Base-by-base conservation (phyloP, 2,797 vertebrate genomes). In the Urosaurus nigricauda region DNA sequence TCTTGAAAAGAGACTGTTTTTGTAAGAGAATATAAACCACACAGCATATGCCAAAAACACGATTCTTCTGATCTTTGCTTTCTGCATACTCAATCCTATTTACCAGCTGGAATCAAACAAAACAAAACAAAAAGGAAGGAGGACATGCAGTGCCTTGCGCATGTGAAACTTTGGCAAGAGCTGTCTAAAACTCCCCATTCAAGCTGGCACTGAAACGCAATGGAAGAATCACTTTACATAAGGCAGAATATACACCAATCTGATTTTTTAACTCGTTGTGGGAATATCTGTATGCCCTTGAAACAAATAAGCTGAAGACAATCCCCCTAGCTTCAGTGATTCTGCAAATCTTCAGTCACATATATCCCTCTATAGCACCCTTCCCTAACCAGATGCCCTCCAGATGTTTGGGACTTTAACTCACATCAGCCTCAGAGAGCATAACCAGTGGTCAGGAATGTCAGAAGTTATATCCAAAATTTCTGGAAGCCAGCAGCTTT, bases 211-310 rank as follows among this genome's bases (percentile, higher is more conserved):
- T 90, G 91, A 94, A 93, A 94, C 88, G 87, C 14, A 53, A 37
- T 91, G 87, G 89, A 68, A 87, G 47, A 93, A 93, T 92, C 90
- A 84, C 85, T 93, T 94, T 94, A 47, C 17, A 8, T 94, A 87
- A 87, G 79, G 88, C 93, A 91, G 91, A 68, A 43, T 89, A 89
- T 91, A 90, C 86, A 90, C 91, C 88, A 85, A 90, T 88, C 47
- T 82, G 81, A 89, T 93, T 32, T 68, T 58, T 89, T 87, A 92
- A 94, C 7, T 83, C 70, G 83, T 92, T 56, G n/a, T 4, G 24
- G 8, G 11, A 68, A 68, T 35, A 82, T 37, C 53, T 40, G 40
- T 47, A 47, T 47, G 43, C 9, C 24, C 43, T 47, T 47, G 24
- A 68, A 60, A 68, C 65, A 68, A 68, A 68, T 68, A 68, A 68